phyloP scores from a whole-genome alignment of 2,888 invertebrate genomes.

The Drosophila ezoana region DNA sequence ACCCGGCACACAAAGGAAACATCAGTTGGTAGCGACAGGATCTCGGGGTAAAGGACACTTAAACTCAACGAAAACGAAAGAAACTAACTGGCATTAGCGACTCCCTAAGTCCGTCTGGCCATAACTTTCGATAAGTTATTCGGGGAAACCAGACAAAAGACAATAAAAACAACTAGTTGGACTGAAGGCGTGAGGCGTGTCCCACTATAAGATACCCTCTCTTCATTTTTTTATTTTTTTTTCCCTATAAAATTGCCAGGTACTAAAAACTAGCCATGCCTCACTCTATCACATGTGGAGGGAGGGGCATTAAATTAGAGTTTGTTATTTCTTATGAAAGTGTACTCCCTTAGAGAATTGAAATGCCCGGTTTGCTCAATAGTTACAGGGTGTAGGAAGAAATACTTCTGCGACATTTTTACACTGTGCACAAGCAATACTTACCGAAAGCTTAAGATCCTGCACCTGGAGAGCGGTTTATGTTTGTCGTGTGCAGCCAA shows the following conservation, averaged over 20 bases:
- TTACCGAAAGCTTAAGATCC: constrained; percentile 30
- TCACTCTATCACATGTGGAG: too few relatives aligned
- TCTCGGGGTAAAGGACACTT: background rate
- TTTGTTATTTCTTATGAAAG: too few relatives aligned
- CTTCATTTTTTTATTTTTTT: too few relatives aligned
- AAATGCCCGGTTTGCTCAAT: too few relatives aligned
- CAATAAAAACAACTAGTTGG: background rate
- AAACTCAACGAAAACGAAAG: background rate
- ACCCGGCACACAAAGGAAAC: constrained; percentile 28
- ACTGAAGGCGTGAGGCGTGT: too few relatives aligned
- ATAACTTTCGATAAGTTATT: constrained; percentile 41
- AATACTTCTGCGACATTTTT: background rate
- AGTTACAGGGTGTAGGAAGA: background rate
- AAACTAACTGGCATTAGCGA: constrained; percentile 44
- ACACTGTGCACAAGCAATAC: constrained; percentile 3
- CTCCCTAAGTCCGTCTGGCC: constrained; percentile 36
- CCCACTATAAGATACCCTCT: background rate
- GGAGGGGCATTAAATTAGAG: too few relatives aligned
- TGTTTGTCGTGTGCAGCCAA: constrained; percentile 35
- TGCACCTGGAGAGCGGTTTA: constrained; percentile 36
- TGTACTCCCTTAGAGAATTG: too few relatives aligned
- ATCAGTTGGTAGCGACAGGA: background rate
- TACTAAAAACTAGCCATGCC: too few relatives aligned
- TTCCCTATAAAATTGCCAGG: too few relatives aligned
- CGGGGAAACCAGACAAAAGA: constrained; percentile 22